Evolutionary conservation across 2,888 invertebrate genomes (phyloP).

Genomic region (Hipparchia semele): DNA sequence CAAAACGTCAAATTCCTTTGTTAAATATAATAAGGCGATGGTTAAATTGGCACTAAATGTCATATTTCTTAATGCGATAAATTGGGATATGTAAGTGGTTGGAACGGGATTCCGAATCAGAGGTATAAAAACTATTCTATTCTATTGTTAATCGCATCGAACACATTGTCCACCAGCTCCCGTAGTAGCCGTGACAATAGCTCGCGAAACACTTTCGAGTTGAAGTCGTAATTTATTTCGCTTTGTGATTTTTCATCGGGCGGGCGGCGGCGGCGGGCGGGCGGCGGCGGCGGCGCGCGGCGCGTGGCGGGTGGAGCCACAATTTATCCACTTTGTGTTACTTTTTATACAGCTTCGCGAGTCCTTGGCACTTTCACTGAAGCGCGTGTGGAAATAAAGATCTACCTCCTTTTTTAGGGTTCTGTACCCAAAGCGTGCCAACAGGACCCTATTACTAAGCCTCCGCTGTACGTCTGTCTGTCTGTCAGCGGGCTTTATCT

Average conservation of each 20-base stretch:
- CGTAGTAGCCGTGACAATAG: conserved; percentile 32
- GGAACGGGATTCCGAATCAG: no score
- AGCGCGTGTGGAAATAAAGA: neutral
- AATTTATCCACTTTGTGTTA: conserved; percentile 13
- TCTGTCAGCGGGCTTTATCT: no score
- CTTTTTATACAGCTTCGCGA: neutral
- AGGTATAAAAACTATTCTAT: no score
- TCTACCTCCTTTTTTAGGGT: neutral
- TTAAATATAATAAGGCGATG: no score
- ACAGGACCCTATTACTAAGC: no score
- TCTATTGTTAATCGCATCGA: conserved; percentile 15
- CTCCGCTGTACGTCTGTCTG: no score
- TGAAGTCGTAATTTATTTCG: conserved; percentile 61
- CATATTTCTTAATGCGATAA: no score
- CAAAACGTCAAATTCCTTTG: no score
- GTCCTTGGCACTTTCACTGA: neutral
- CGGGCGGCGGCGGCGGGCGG: neutral
- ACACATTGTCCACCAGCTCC: conserved; percentile 31
- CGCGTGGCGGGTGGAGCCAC: neutral
- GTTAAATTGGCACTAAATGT: no score
- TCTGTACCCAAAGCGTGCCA: no score
- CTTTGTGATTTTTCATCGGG: conserved; percentile 62
- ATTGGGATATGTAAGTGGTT: no score
- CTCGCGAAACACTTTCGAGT: conserved; percentile 50
- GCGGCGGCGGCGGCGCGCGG: neutral